Percentiles rank a stretch among this genome's conserved stretches.
phyloP scores from a whole-genome alignment of 2,888 invertebrate species.

The Silvanus unidentatus region DNA sequence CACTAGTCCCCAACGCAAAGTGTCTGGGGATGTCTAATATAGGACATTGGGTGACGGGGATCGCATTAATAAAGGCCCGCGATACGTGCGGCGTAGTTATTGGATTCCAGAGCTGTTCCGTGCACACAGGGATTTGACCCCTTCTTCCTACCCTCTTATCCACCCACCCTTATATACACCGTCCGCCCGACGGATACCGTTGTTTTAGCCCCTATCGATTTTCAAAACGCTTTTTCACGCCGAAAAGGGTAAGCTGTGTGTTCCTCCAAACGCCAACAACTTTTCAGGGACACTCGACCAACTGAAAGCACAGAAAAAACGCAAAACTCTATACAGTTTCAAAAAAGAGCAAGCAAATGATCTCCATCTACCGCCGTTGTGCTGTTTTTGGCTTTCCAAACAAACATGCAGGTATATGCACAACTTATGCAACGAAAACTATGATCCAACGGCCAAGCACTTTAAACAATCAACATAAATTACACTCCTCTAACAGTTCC shows the following conservation, averaged over 20 bases:
- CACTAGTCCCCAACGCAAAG: conserved; percentile 7
- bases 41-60: conserved; percentile 32
- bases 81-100: conserved; percentile 33
- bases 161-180: no score
- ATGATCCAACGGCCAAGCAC: no score
- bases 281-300: neutral
- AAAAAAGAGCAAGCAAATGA: no score
- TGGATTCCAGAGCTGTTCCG: conserved; percentile 29
- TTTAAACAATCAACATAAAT: no score
- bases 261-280: conserved; percentile 6
- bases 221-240: conserved; percentile 20
- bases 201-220: conserved; percentile 22
- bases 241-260: conserved; percentile 20
- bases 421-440: no score
- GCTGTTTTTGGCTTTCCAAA: no score
- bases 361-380: no score
- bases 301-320: neutral
- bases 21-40: conserved; percentile 31
- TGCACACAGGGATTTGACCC: conserved; percentile 23
- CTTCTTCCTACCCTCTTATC: conserved; percentile 10
- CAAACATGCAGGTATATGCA: no score
- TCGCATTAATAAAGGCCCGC: conserved; percentile 33
- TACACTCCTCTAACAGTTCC: no score
- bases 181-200: conserved; percentile 5
- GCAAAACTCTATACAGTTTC: neutral